Percentiles rank a stretch among this genome's conserved stretches.
Evolutionary conservation across 2,113 vertebrate genomes (phyloP).

Genomic region (Ptilorrhoa leucosticta): DNA sequence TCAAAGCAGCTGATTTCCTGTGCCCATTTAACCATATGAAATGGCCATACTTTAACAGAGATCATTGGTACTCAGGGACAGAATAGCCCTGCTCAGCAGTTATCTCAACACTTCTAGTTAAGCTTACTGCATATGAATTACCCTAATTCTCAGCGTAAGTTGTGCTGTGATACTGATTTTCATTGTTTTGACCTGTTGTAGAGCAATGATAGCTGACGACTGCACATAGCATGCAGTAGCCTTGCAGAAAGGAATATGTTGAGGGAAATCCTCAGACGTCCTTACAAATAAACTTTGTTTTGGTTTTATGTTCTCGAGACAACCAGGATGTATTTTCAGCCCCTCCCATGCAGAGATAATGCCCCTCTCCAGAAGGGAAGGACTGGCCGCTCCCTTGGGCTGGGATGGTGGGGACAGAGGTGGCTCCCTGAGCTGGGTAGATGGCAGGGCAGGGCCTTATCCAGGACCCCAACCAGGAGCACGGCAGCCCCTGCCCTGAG

Average conservation of each 20-base stretch:
- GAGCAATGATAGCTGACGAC: neutral
- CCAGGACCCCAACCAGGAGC: neutral
- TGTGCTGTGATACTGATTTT: neutral
- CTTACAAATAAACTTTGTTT: neutral
- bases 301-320: neutral
- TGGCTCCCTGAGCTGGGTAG: neutral
- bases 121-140: neutral
- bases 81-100: neutral
- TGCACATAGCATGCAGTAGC: neutral
- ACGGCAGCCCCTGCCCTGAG: neutral
- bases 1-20: neutral
- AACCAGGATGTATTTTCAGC: neutral
- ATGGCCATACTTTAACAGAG: neutral
- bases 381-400: neutral
- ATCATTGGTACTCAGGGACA: fast-evolving
- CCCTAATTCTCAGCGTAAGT: neutral
- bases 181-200: neutral
- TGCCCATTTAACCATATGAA: neutral
- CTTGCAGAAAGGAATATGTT: neutral
- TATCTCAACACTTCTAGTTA: neutral
- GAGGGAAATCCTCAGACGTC: neutral
- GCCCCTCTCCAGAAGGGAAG: neutral
- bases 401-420: neutral
- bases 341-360: neutral
- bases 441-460: neutral